Conservation (phyloP, 2,888 invertebrate genomes). For the Tenthredo distinguenda region DNA sequence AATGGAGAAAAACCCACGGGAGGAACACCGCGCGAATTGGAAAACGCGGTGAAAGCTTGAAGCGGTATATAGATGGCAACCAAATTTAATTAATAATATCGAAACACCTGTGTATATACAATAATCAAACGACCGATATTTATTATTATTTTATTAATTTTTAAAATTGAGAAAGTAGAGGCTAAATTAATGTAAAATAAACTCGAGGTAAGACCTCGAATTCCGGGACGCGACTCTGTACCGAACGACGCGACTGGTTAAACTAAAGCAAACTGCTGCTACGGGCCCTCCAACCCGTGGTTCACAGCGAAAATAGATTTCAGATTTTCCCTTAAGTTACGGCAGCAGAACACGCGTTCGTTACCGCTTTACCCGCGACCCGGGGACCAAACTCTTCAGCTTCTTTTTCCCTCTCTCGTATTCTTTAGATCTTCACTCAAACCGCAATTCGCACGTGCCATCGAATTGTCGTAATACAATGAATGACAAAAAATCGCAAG, state of each 20-base stretch:
- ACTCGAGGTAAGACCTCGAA: slow-evolving; percentile 39
- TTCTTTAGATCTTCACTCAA: not conserved
- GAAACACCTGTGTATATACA: not conserved
- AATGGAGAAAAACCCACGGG: not conserved
- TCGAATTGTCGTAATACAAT: not conserved
- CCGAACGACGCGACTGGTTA: slow-evolving; percentile 72
- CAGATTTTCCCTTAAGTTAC: slow-evolving; percentile 67
- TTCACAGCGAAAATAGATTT: slow-evolving; percentile 73
- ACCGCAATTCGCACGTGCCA: not conserved
- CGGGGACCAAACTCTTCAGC: slow-evolving; percentile 44
- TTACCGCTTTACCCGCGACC: slow-evolving; percentile 49
- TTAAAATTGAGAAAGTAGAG: not conserved
- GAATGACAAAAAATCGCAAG: not conserved
- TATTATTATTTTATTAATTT: not conserved
- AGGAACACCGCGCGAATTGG: slow-evolving; percentile 2
- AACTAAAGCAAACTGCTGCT: slow-evolving; percentile 63
- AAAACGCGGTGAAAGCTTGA: not conserved
- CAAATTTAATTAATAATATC: not conserved
- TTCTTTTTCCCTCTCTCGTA: slow-evolving; percentile 32
- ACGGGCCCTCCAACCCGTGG: slow-evolving; percentile 64
- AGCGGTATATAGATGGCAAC: not conserved
- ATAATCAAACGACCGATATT: not conserved
- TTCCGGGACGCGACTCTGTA: slow-evolving; percentile 59
- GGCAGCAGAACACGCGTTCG: slow-evolving; percentile 49
- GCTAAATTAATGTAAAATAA: slow-evolving; percentile 25